Base-by-base conservation (phyloP, 2,888 invertebrate genomes). In the Dryadula phaetusa region DNA sequence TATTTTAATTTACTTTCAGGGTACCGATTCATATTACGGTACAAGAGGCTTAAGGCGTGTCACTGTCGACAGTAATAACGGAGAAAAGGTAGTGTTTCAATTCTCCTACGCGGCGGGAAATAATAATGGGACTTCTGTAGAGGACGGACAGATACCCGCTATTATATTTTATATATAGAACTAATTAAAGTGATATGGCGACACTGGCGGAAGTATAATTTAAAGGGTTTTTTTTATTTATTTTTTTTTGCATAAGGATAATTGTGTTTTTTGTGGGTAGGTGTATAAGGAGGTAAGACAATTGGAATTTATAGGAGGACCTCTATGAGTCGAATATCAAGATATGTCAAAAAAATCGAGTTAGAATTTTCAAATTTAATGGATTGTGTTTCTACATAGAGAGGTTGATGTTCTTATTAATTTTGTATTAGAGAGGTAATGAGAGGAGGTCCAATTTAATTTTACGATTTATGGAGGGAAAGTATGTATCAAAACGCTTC, bases 111-210 rank as follows among this genome's bases (percentile, higher is more conserved):
- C 96, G 1, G 95, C 96, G n/a, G 97, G 97, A 12, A 96, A 97
- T 82, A 97, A 97, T 84, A 96, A 96, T 79, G 96, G 97, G 0
- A 97, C 97, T 1, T 96, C 96, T 0, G 96, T 97, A 1, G 97
- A 97, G 79, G 96, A 96, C 82, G 97, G 97, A 53, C 97, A 97
- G 87, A 96, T 97, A 75, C 97, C 97, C 10, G 96, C 97, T 82
- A 95, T 97, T 70, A 96, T 97, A 76, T 97, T 97, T 91, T 96
- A 96, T 79, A 94, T 93, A 73, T 95, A 90, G 58, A 52, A 32
- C 25, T 60, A 20, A 28, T 40, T 18, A 47, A 32, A 40, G n/a
- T 7, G 10, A 52, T 28, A 18, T 65, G 52, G n/a, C n/a, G 37
- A 46, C 32, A 60, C 32, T 44, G 60, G 46, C 18, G 42, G 28